Base-by-base conservation (phyloP, 2,888 invertebrate genomes). In the Marronus borbonicus region DNA sequence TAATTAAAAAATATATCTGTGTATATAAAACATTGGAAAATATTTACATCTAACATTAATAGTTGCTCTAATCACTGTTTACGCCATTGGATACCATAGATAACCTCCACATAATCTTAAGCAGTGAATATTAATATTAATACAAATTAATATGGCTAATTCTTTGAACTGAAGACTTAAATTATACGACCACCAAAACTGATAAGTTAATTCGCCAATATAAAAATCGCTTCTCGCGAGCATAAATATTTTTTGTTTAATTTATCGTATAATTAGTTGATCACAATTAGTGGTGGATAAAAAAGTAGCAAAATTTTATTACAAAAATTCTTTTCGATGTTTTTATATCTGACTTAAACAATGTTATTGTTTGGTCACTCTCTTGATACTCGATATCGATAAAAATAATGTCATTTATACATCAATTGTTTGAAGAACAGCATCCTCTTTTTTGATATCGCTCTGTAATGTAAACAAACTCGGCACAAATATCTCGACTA, bases 401-500 rank as follows among this genome's bases (percentile, higher is more conserved):
- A 24, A 24, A 24, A 74, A 74, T 72, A 72, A 36, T 60, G 49
- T 44, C 60, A 60, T 74, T 60, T 44, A 70, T 17, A 44, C 49
- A 60, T 60, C 44, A 60, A 20, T 20, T 60, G 49, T 60, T 74
- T 74, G 62, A 74, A 60, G 72, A 39, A 60, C 24, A 44, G 39
- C n/a, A 60, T 74, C 44, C 60, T 74, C 62, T 44, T 44, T 74
- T 74, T 60, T 62, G 60, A 74, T 74, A 74, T 74, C 72, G 28
- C 49, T 44, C 14, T 28, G 49, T 49, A 74, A 60, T 39, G 44
- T 74, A 74, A 74, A 74, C 72, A 74, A 74, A 55, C 49, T 10
- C 60, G 36, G 72, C 72, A 49, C 14, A 74, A 74, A 74, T 74
- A 74, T 74, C 72, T 74, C 60, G 72, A 74, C 44, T 74, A 74